Evolutionary conservation across 2,888 invertebrate species (phyloP), one percentile per base, ranked within the genome.

Genomic region (Morpho achilles): DNA sequence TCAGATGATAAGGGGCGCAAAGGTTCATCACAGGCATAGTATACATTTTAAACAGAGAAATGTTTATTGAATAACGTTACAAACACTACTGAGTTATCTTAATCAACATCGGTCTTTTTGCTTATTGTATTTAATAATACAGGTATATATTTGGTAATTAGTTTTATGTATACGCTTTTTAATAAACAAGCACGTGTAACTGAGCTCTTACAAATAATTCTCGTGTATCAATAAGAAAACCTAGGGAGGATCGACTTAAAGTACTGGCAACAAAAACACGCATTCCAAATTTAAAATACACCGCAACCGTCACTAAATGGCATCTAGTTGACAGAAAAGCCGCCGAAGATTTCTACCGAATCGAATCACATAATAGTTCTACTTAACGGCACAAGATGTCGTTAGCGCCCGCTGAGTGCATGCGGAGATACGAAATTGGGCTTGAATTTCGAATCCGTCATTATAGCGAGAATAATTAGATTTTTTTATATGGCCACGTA

Each of bases 381-480:
- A 87, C 81, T 89, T 87, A 87, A 82, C 74, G 77, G 72, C 77
- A 71, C 75, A 76, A 89, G 88, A 89, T 88, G 88, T 88, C 88
- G 87, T 87, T 89, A 87, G 80, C 78, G 74, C 87, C 84, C 77
- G 87, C 87, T 87, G 87, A 72, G 87, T 69, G 73, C 82, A 77
- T 73, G 79, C 81, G 67, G 77, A 68, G 80, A 78, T 79, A 71
- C 71, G 68, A 79, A 83, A 84, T 85, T 80, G 73, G 58, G 49
- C 51, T 53, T 59, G 43, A 56, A 48, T 56, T 58, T 56, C 46
- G 39, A 57, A 52, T 60, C n/a, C 56, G 48, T 48, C 55, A 55
- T 55, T 49, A 59, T 47, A 54, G 50, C 59, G 60, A 22, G 39
- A 47, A 58, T 62, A 62, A 64, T 61, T 59, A 59, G 58, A 8